Percentiles rank a stretch among this genome's conserved stretches.
Evolutionary conservation across 2,797 vertebrate species (phyloP).

Genomic region (Pteronotus mesoamericanus): DNA sequence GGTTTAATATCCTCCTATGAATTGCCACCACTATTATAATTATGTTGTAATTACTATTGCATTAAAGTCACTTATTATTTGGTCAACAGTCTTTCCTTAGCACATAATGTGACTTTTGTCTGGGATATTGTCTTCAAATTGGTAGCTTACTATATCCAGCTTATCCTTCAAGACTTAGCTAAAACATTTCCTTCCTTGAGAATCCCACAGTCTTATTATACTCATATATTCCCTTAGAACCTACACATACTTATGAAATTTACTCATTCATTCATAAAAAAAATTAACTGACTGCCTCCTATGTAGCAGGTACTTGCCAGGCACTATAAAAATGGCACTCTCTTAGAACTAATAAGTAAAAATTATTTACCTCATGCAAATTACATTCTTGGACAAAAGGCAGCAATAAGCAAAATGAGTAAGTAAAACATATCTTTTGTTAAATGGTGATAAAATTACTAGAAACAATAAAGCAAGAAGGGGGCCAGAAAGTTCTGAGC

Average conservation of each 20-base stretch:
- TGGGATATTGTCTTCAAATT: neutral
- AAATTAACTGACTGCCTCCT: neutral
- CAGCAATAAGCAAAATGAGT: neutral
- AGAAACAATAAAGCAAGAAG: neutral
- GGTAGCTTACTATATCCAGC: neutral
- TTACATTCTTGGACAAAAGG: neutral
- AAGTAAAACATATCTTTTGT: neutral
- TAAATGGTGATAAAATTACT: neutral
- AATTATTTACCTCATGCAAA: neutral
- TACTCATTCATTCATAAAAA: conserved; percentile 2
- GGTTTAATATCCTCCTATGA: neutral
- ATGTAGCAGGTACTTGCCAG: neutral
- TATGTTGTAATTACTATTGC: neutral
- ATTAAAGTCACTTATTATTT: neutral
- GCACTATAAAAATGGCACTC: neutral
- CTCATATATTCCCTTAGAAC: neutral
- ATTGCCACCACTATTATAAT: neutral
- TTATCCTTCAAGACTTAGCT: neutral
- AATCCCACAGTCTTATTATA: neutral
- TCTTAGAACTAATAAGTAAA: neutral
- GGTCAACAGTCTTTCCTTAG: neutral
- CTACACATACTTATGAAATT: neutral
- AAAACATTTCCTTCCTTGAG: neutral
- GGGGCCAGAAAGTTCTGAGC: neutral
- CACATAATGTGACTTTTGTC: neutral